Evolutionary conservation across 2,888 invertebrate species (phyloP).

Genomic region (Prenolepis imparis): DNA sequence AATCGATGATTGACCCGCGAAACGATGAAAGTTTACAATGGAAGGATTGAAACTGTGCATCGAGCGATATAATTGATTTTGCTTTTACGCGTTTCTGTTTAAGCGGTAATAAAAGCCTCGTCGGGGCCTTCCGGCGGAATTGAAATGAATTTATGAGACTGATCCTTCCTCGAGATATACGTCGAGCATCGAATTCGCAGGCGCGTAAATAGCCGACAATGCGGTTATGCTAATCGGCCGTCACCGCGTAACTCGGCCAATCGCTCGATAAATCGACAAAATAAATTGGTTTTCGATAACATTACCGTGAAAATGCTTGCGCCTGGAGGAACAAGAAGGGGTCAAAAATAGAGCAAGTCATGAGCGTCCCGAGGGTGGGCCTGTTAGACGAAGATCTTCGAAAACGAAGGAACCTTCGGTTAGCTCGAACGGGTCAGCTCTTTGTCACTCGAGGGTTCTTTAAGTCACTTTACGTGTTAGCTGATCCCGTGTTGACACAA

Average conservation of each 20-base stretch:
- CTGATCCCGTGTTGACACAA: constrained; percentile 71
- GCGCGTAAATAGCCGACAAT: constrained; percentile 52
- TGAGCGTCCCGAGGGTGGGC: constrained; percentile 26
- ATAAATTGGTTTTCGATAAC: constrained; percentile 64
- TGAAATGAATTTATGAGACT: constrained; percentile 22
- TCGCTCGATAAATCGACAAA: constrained; percentile 59
- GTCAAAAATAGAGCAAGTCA: constrained; percentile 40
- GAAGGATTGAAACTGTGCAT: background rate
- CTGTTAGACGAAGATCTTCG: constrained; percentile 55
- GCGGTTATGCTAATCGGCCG: constrained; percentile 54
- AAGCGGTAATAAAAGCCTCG: constrained; percentile 11
- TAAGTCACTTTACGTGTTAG: constrained; percentile 62
- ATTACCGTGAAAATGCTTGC: constrained; percentile 56
- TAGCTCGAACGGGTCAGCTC: constrained; percentile 57
- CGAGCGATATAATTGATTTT: constrained; percentile 27
- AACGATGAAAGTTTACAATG: constrained; percentile 12
- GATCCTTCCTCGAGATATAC: constrained; percentile 32
- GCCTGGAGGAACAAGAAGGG: constrained; percentile 16
- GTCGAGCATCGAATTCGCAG: constrained; percentile 29
- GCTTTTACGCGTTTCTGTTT: constrained; percentile 20
- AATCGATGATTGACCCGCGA: background rate
- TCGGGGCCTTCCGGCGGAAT: background rate
- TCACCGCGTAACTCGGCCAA: constrained; percentile 28
- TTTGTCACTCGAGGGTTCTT: constrained; percentile 72
- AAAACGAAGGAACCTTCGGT: constrained; percentile 58